A percentile compares a stretch with the other conserved stretches of the same genome.
These are phyloP conservation scores for Tor tambroides DNA, from an alignment of 2,113 vertebrate species.

Conservation along the genomic window DNA sequence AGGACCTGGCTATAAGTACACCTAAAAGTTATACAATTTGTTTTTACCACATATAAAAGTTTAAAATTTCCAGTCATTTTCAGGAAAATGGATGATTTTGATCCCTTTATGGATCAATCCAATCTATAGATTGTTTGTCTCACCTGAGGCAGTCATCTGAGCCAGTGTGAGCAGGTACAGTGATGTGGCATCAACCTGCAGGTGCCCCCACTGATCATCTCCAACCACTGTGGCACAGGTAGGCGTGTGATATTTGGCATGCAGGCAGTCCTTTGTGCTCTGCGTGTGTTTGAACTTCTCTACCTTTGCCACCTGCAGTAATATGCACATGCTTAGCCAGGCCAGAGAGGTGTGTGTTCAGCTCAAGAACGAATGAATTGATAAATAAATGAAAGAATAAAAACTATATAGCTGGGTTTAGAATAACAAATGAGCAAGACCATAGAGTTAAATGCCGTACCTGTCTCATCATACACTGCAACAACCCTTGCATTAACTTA, in stretches of 20 bases:
- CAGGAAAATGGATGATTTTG: no score
- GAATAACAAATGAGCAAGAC: background rate
- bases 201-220: slow-evolving; percentile 95
- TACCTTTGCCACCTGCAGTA: slow-evolving; percentile 90
- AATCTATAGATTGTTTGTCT: background rate
- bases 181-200: slow-evolving; percentile 97
- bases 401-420: background rate
- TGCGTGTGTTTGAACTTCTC: slow-evolving; percentile 96
- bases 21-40: background rate
- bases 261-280: slow-evolving; percentile 93
- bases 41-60: background rate
- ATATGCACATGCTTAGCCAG: slow-evolving; percentile 44
- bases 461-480: slow-evolving; percentile 99
- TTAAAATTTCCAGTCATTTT: no score
- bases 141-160: slow-evolving; percentile 98
- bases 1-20: background rate
- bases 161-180: slow-evolving; percentile 93
- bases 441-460: slow-evolving; percentile 67
- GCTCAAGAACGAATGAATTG: no score
- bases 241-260: slow-evolving; percentile 94
- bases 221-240: slow-evolving; percentile 91
- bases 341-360: background rate
- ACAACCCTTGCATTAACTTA: slow-evolving; percentile 96
- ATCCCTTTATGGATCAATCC: background rate
- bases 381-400: no score